Evolutionary conservation across 2,797 vertebrate genomes (phyloP), one percentile per base, ranked within the genome.

Genomic region (Coilia nasus): DNA sequence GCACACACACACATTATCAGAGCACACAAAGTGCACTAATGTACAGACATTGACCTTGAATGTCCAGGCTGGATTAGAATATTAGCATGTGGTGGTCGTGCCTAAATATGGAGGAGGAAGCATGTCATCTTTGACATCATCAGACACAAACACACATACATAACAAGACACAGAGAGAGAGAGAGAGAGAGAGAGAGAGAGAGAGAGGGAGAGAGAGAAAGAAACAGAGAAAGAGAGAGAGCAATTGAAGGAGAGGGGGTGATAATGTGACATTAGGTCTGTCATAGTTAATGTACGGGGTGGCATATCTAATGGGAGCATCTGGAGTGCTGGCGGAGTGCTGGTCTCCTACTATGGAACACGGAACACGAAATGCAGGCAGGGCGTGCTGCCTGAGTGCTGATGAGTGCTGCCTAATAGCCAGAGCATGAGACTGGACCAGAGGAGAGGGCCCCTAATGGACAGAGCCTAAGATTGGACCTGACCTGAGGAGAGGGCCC

Each of bases 281-380:
- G 64, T 71, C 64, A 71, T 28, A 71, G 64, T 28, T 71, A 71
- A 71, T 35, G 14, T 71, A 35, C 31, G 64, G 64, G 28, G 28
- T 71, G 64, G 28, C 64, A 71, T 71, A 71, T 71, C 25, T 71
- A 71, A 71, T 71, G 64, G 64, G 64, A 71, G 15, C 64, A 25
- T 71, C 64, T 71, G 64, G 64, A 71, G 28, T 15, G 1, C 64
- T 71, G 64, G 28, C 64, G 25, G 64, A 71, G 31, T 71, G 64
- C 28, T 31, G 14, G 23, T 71, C 25, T 15, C 64, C 28, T 2
- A 71, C 31, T 71, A 31, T 31, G 64, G 64, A 35, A 31, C 64
- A 71, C 12, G 12, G 64, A 31, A 71, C 14, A 31, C 17, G 64
- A 25, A 25, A 25, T 31, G 64, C 31, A 41, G 35, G 35, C 2